Evolutionary conservation across 2,888 invertebrate genomes (phyloP).

Genomic region (Rhodophaea formosa): DNA sequence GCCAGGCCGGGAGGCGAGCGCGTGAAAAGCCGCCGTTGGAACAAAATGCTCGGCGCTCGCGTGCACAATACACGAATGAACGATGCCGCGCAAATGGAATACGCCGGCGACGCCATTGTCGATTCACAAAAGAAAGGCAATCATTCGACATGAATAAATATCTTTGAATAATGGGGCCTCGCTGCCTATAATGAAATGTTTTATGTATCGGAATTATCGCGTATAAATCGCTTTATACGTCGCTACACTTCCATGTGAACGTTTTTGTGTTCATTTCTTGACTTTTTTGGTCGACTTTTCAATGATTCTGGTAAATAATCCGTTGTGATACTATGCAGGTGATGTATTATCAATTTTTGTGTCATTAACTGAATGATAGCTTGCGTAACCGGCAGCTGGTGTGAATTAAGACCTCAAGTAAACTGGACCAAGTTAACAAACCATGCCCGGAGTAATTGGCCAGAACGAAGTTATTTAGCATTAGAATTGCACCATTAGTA

Average conservation of each 20-base stretch:
- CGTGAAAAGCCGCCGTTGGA: conserved; percentile 58
- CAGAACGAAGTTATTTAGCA: conserved; percentile 28
- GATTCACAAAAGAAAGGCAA: conserved; percentile 78
- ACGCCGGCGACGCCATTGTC: conserved; percentile 71
- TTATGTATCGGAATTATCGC: conserved; percentile 74
- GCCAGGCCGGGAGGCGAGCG: conserved; percentile 32
- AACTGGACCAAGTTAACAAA: conserved; percentile 37
- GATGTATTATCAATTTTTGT: conserved; percentile 30
- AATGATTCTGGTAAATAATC: conserved; percentile 38
- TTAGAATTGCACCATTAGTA: not conserved
- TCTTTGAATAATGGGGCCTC: conserved; percentile 76
- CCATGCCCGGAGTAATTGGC: conserved; percentile 41
- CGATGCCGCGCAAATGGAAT: conserved; percentile 71
- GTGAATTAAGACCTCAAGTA: conserved; percentile 32
- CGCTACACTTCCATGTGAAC: conserved; percentile 50
- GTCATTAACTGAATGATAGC: conserved; percentile 29
- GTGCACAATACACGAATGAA: conserved; percentile 64
- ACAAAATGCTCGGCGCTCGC: conserved; percentile 62
- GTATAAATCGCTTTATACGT: conserved; percentile 64
- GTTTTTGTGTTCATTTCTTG: conserved; percentile 41
- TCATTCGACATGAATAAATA: conserved; percentile 81
- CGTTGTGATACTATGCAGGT: conserved; percentile 28
- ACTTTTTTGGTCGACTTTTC: conserved; percentile 28
- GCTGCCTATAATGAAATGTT: conserved; percentile 76
- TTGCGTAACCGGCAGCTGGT: conserved; percentile 13